Evolutionary conservation across 2,888 invertebrate genomes (phyloP), one percentile per base, ranked within the genome.

Genomic region (Cryptus armator): DNA sequence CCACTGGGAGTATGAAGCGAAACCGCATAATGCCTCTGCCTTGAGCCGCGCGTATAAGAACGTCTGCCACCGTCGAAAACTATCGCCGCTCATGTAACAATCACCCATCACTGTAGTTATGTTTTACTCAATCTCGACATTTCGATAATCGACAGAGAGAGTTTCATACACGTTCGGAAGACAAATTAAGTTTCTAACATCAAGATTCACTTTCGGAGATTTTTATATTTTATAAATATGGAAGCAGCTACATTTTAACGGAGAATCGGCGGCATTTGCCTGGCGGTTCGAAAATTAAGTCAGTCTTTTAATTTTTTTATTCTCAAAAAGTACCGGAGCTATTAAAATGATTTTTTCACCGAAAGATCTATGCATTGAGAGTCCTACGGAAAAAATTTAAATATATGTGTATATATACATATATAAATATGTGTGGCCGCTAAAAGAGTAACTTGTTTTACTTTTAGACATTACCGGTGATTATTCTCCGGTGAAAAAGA

Each of bases 1-100:
- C 75, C 71, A 44, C 70, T 7, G 86, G 84, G 85, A 86, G 89
- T 89, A 89, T 83, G 87, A 88, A 88, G 89, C 89, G 88, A 89
- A 85, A 89, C 88, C 87, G 87, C 88, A 89, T 85, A 82, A 86
- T 86, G 37, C 64, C 53, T 37, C 64, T 59, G 72, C 37, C 59
- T 43, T 43, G 14, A 24, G 78, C 71, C 53, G 67, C 53, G 68
- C 46, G 51, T 67, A 46, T 24, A 16, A 43, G 3, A 70, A 51
- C 62, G 7, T 53, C 44, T 43, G 32, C 44, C 9, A 9, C 10
- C 32, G 19, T 5, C 59, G 48, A 44, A 37, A 37, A 10, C 37
- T 43, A 71, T 64, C 29, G 24, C 56, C 32, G 59, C 32, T 32
- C 59, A 29, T 62, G 59, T 62, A 32, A 62, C 59, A 29, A 62